Conservation (phyloP, 1,140 invertebrate genomes). For the Drosophila hydei region DNA sequence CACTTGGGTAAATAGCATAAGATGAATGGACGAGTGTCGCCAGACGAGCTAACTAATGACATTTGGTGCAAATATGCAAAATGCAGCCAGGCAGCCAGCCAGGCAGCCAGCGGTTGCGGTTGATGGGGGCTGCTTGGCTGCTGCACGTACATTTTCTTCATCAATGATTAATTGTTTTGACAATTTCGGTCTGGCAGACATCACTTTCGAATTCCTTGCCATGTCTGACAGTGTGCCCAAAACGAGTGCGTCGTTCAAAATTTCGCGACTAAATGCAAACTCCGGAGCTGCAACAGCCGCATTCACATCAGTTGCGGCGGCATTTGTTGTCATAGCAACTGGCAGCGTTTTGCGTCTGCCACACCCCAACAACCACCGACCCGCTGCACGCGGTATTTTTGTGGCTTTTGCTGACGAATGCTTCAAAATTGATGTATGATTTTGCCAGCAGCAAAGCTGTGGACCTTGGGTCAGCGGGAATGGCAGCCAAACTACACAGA, state of each 20-base stretch:
- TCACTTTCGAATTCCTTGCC: conserved; percentile 51
- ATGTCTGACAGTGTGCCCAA: conserved; percentile 29
- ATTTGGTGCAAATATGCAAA: conserved; percentile 59
- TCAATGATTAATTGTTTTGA: conserved; percentile 82
- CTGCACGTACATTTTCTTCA: conserved; percentile 74
- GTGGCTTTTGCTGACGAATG: conserved; percentile 72
- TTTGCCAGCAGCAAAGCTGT: conserved; percentile 45
- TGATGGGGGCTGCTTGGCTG: conserved; percentile 16
- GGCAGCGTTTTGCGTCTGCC: neutral
- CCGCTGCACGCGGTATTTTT: conserved; percentile 47
- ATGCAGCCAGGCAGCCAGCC: conserved; percentile 3
- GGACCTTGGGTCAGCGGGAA: neutral
- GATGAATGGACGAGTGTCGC: conserved; percentile 35
- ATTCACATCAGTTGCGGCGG: conserved; percentile 37
- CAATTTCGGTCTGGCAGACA: conserved; percentile 68
- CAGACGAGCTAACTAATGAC: conserved; percentile 49
- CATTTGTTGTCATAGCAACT: conserved; percentile 36
- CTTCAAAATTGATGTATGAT: conserved; percentile 71
- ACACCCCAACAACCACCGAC: neutral
- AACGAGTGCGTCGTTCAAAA: conserved; percentile 39
- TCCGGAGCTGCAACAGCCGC: conserved; percentile 11
- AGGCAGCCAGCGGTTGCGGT: neutral
- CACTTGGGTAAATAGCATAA: conserved; percentile 7
- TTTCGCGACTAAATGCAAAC: conserved; percentile 40
- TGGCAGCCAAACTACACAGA: conserved; percentile 14